A percentile compares a stretch with the other conserved stretches of the same genome.
These are phyloP conservation scores for Mizuhopecten yessoensis DNA, from an alignment of 1,140 invertebrate species.

Conservation along the genomic window DNA sequence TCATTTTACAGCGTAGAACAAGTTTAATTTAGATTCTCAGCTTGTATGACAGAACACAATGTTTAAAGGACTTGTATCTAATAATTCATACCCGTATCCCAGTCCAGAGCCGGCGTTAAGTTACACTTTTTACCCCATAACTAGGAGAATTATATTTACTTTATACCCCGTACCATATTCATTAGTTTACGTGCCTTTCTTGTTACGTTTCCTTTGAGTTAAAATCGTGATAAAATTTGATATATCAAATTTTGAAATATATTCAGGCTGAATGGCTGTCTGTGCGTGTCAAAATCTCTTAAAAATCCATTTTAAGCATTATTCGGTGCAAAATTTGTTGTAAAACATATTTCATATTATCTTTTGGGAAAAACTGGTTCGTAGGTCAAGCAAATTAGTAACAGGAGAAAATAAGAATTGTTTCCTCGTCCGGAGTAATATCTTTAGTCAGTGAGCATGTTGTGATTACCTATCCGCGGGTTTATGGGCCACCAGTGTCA, in stretches of 20 bases:
- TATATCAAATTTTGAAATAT: conserved; percentile 36
- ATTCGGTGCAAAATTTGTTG: conserved; percentile 34
- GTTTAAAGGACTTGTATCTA: conserved; percentile 39
- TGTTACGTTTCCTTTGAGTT: conserved; percentile 24
- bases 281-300: conserved; percentile 14
- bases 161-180: not conserved
- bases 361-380: not conserved
- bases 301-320: conserved; percentile 36
- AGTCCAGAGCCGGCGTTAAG: not conserved
- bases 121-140: conserved; percentile 16
- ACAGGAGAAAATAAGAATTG: conserved; percentile 16
- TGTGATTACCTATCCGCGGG: conserved; percentile 12
- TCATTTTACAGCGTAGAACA: conserved; percentile 8
- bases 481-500: not conserved
- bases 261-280: not conserved
- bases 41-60: conserved; percentile 38
- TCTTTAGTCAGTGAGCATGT: conserved; percentile 15
- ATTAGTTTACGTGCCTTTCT: not conserved
- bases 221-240: conserved; percentile 24
- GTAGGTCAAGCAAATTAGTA: not conserved
- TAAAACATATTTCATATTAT: conserved; percentile 40
- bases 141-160: not conserved
- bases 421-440: not conserved
- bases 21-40: conserved; percentile 31
- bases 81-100: not conserved